These are phyloP conservation scores for Ginglymostoma cirratum DNA, from an alignment of 2,113 vertebrate genomes.

Conservation along the genomic window DNA sequence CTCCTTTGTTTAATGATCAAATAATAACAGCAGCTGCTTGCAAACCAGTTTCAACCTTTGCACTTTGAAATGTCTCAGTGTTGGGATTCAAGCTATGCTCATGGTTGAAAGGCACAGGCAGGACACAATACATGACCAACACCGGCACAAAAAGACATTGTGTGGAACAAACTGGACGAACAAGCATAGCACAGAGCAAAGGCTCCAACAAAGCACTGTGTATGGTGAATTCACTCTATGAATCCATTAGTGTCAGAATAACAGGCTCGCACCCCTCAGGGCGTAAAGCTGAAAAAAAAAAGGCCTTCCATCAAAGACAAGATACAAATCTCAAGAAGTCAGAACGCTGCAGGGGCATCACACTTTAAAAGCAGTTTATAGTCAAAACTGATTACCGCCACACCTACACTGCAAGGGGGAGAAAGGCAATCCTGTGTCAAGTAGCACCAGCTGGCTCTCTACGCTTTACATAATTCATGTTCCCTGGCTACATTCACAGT, in stretches of 20 bases:
- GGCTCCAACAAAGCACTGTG: background rate
- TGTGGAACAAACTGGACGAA: background rate
- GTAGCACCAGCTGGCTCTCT: background rate
- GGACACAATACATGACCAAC: background rate
- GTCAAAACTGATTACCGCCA: conserved; percentile 3
- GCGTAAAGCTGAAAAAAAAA: background rate
- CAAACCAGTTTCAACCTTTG: background rate
- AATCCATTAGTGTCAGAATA: background rate
- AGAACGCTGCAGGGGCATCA: background rate
- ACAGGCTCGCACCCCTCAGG: background rate
- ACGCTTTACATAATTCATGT: background rate
- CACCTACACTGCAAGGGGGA: background rate
- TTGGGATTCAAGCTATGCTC: background rate
- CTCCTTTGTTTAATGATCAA: background rate
- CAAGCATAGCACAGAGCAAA: background rate
- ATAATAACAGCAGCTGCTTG: background rate
- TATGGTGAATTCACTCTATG: background rate
- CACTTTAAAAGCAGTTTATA: conserved; percentile 31
- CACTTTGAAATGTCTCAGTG: background rate
- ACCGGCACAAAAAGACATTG: background rate
- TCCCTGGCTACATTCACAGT: background rate
- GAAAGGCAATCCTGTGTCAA: background rate
- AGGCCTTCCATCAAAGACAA: background rate
- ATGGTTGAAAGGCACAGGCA: background rate
- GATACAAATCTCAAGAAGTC: background rate